phyloP scores from a whole-genome alignment of 2,113 vertebrate genomes.

The Antechinus stuartii region DNA sequence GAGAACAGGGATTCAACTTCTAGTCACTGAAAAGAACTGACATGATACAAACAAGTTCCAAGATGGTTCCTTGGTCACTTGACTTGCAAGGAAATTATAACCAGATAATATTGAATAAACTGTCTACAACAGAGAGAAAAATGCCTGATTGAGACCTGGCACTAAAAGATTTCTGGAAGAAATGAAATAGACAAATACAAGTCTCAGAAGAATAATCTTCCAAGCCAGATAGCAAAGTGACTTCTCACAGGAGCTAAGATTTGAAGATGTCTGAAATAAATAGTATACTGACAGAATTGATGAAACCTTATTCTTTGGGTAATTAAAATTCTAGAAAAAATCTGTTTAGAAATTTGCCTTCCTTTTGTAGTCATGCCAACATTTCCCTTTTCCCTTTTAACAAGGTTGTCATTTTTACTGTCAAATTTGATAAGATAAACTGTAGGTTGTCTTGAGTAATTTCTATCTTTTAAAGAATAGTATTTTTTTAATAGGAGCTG shows the following conservation, averaged over 20 bases:
- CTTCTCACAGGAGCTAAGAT: background rate
- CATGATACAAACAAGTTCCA: background rate
- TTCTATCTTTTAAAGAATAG: background rate
- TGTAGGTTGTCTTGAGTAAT: background rate
- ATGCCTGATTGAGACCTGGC: background rate
- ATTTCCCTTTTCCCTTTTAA: background rate
- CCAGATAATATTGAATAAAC: conserved; percentile 48
- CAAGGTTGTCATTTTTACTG: background rate
- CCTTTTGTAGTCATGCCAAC: background rate
- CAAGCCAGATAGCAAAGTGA: background rate
- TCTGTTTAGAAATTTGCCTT: background rate
- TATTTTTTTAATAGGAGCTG: background rate
- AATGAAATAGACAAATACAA: background rate
- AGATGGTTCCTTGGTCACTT: background rate
- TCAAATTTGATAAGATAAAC: background rate
- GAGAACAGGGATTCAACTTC: background rate
- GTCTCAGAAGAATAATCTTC: background rate
- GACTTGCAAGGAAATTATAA: background rate
- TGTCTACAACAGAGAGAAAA: conserved; percentile 43
- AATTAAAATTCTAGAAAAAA: background rate
- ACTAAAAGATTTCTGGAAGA: background rate
- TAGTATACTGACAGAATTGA: background rate
- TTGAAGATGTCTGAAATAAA: background rate
- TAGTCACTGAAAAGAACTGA: background rate
- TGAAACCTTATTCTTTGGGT: background rate